Evolutionary conservation across 2,113 vertebrate species (phyloP), one percentile per base, ranked within the genome.

Genomic region (Cyanoderma ruficeps): DNA sequence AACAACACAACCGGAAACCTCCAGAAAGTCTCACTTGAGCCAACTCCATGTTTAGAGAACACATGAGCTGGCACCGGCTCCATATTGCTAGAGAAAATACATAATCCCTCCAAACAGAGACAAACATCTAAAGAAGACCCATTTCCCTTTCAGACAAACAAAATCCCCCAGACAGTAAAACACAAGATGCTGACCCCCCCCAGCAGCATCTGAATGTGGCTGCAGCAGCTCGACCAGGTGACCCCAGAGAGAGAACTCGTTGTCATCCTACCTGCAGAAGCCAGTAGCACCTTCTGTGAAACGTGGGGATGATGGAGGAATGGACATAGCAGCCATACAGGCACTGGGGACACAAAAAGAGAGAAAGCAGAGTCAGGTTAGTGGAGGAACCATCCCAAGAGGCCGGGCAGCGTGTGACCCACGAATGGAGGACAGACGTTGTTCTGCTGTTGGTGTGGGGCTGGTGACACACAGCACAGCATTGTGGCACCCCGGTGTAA

Each of bases 231-330:
- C 41, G 0, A 15, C 1, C 7, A 27, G 50, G 82, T 6, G 2
- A 65, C 44, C 46, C 37, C 37, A 35, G 68, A 82, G 65, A 89
- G 25, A 93, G 68, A 92, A 60, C 11, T 30, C 18, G 23, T 68
- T 4, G 8, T 79, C 91, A 75, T 96, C 98, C 98, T 99, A 99
- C 99, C 99, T 99, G 99, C 97, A 99, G 99, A 97, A 99, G 99
- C 99, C 99, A 99, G 98, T 99, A 99, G 98, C 99, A 99, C 98
- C 99, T 98, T 97, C 99, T 98, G 98, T 99, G 99, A 98, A 99
- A 99, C 97, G 99, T 99, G 97, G 99, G 99, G 98, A 99, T 99
- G 98, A 99, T 99, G 98, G 99, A 99, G 97, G 99, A 99, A 98
- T 99, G 99, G 94, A 99, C 99, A 71, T 99, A 99, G 98, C 99